A percentile compares a stretch with the other conserved stretches of the same genome.
Conservation (phyloP, 2,888 invertebrate genomes). For the Abscondita cerata region DNA sequence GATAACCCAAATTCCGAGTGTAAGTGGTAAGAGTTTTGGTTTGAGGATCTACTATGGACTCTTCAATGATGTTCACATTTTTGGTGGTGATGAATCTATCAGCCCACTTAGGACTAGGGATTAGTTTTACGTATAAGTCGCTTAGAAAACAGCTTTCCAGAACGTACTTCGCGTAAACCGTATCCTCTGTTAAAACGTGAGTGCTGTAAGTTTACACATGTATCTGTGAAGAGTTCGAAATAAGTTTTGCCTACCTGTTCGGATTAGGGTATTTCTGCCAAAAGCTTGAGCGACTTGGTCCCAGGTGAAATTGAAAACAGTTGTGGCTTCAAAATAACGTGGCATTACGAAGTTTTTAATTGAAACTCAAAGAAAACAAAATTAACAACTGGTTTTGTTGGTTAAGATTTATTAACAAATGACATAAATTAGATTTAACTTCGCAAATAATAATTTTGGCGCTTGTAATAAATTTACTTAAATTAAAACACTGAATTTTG, state of each 20-base stretch:
- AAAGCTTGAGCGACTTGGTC: constrained; percentile 88
- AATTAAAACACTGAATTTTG: no score
- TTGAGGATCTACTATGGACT: constrained; percentile 88
- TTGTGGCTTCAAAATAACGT: constrained; percentile 80
- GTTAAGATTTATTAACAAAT: no score
- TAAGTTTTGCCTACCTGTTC: constrained; percentile 81
- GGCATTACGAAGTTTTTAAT: constrained; percentile 63
- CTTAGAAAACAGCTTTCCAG: constrained; percentile 83
- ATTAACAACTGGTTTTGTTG: no score
- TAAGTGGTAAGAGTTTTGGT: constrained; percentile 86
- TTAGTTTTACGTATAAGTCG: constrained; percentile 92
- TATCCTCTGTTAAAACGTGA: constrained; percentile 95
- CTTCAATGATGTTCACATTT: constrained; percentile 90
- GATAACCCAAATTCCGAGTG: constrained; percentile 92
- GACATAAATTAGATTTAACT: no score
- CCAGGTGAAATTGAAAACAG: constrained; percentile 87
- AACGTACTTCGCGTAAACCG: constrained; percentile 78
- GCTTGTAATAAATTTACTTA: no score
- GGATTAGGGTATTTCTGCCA: constrained; percentile 97
- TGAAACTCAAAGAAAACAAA: no score
- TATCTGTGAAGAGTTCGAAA: constrained; percentile 41
- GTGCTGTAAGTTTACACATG: constrained; percentile 66
- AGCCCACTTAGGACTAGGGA: constrained; percentile 91
- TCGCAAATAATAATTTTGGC: no score
- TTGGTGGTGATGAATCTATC: constrained; percentile 79